Base-by-base conservation (phyloP, 92 coral and sea anemone species). In the Ricordea florida region DNA sequence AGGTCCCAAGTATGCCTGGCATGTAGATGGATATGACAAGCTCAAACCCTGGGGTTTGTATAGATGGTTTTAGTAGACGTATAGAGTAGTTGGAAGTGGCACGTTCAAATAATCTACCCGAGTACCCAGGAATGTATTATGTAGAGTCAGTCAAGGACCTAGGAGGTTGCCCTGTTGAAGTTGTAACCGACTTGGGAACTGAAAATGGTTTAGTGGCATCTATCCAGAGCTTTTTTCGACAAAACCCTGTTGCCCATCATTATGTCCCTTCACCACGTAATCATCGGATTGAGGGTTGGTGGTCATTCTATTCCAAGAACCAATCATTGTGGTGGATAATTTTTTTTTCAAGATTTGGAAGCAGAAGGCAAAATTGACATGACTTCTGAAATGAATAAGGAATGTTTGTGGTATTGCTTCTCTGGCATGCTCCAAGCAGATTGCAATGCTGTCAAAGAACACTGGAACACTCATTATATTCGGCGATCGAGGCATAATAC, bases 221-320 rank as follows among this genome's bases (percentile, higher is more conserved):
- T 40, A 66, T 76, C 32, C 88, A 87, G 67, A 58, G 80, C 28
- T 81, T 32, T 55, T 75, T 87, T 37, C 70, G 85, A 18, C 56
- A 87, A 38, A 81, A 81, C 77, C 67, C 85, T 30, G 93, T 76
- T 76, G 71, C 83, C 21, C 83, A 83, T 46, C 76, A 83, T 17
- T 87, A 87, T 66, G 89, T 77, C 20, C 17, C 83, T 16, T 78
- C 93, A 38, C 83, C 89, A 49, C 46, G 77, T 26, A 82, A 76
- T 72, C 92, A 87, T 36, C 20, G 85, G 14, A 82, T 87, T 18
- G 88, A 87, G 56, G 81, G 84, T 35, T 82, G 92, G 92, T 87
- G 88, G 77, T 72, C 87, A n/a, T 86, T 72, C 59, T 79, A 40
- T 72, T 40, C 70, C 23, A 72, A 50, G 42, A 62, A 37, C 17